Evolutionary conservation across 2,113 vertebrate species (phyloP).

Genomic region (Pholis gunnellus): DNA sequence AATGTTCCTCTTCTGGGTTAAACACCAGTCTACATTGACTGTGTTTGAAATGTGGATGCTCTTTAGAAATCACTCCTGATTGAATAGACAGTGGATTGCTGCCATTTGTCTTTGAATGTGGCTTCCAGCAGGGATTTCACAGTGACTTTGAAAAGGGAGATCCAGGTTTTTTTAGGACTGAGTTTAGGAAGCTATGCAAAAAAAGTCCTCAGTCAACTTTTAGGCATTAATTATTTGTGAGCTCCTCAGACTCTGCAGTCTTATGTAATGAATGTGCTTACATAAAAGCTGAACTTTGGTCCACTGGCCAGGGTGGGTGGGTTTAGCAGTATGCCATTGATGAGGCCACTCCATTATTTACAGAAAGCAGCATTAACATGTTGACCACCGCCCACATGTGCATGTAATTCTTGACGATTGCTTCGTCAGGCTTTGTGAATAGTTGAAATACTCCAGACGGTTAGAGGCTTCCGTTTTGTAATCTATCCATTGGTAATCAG

Average conservation of each 20-base stretch:
- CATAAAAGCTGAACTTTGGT: constrained; percentile 87
- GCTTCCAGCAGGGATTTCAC: constrained; percentile 24
- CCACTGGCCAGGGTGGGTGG: constrained; percentile 73
- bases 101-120: neutral
- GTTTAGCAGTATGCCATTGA: constrained; percentile 77
- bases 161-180: constrained; percentile 38
- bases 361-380: constrained; percentile 67
- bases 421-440: constrained; percentile 53
- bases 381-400: constrained; percentile 42
- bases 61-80: neutral
- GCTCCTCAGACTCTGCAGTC: constrained; percentile 82
- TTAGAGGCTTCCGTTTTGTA: constrained; percentile 28
- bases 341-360: constrained; percentile 68
- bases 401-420: constrained; percentile 49
- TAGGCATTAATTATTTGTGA: constrained; percentile 85
- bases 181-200: constrained; percentile 59
- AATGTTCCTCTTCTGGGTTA: neutral
- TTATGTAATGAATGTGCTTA: constrained; percentile 86
- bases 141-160: constrained; percentile 32
- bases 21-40: neutral
- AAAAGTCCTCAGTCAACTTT: constrained; percentile 74
- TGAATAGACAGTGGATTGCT: neutral
- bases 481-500: constrained; percentile 8
- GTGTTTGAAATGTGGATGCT: neutral
- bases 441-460: constrained; percentile 51